These are phyloP conservation scores for Thamnaconus septentrionalis DNA, from an alignment of 2,113 vertebrate species.

Conservation along the genomic window DNA sequence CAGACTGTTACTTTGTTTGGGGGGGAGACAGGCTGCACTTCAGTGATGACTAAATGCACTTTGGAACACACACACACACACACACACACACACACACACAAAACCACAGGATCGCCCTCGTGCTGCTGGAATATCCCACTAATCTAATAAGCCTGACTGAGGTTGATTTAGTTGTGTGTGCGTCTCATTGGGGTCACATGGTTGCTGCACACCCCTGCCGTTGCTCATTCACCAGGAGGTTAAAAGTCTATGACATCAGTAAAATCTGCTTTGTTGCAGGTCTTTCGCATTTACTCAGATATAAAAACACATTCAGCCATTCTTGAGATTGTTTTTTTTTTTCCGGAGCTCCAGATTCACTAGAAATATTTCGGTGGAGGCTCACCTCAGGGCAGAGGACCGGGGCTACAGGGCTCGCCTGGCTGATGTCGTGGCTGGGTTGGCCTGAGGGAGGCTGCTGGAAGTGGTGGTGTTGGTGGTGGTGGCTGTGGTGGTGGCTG, in stretches of 20 bases:
- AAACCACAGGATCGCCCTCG: slow-evolving; percentile 31
- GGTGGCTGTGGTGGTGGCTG: slow-evolving; percentile 56
- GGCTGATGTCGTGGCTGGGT: slow-evolving; percentile 54
- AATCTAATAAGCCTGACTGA: slow-evolving; percentile 42
- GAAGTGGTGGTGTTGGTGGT: slow-evolving; percentile 61
- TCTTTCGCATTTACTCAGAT: too few relatives aligned
- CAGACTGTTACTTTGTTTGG: slow-evolving; percentile 22
- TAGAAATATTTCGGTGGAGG: background rate
- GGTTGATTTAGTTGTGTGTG: slow-evolving; percentile 24
- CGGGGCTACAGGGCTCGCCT: slow-evolving; percentile 75
- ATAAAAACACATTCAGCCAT: too few relatives aligned
- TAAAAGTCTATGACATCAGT: slow-evolving; percentile 7
- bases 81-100: slow-evolving; percentile 1
- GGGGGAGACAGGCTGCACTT: slow-evolving; percentile 18
- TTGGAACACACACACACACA: slow-evolving; percentile 21
- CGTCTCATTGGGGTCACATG: slow-evolving; percentile 15
- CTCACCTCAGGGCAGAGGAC: slow-evolving; percentile 89
- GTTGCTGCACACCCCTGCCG: slow-evolving; percentile 7
- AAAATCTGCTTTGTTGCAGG: background rate
- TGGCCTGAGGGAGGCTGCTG: slow-evolving; percentile 74
- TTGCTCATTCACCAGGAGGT: slow-evolving; percentile 22
- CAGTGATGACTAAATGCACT: slow-evolving; percentile 35
- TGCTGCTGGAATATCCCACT: slow-evolving; percentile 39
- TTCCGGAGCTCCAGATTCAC: background rate
- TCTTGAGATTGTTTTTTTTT: too few relatives aligned